Percentiles rank a stretch among this genome's conserved stretches.
Conservation (phyloP, 2,113 vertebrate species). For the Bufo gargarizans region DNA sequence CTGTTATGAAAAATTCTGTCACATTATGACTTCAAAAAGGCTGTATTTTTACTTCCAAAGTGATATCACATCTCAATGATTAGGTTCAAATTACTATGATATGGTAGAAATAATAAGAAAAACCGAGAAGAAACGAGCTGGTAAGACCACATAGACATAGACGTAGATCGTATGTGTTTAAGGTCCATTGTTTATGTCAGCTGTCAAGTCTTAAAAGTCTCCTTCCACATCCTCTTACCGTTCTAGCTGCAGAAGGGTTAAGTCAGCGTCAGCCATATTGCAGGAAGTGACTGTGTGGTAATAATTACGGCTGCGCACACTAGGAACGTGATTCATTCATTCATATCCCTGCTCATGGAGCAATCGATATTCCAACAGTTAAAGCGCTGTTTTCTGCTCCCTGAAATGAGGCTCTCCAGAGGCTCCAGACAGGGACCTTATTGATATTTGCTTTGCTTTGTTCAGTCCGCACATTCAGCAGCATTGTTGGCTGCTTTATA, state of each 20-base stretch:
- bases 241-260: slow-evolving; percentile 6
- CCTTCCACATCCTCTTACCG: background rate
- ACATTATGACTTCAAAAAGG: too few relatives aligned
- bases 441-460: slow-evolving; percentile 48
- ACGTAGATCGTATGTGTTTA: too few relatives aligned
- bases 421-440: slow-evolving; percentile 45
- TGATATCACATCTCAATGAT: background rate
- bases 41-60: too few relatives aligned
- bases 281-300: slow-evolving; percentile 20
- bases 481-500: slow-evolving; percentile 16
- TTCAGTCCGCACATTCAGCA: slow-evolving; percentile 11
- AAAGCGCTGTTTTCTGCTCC: slow-evolving; percentile 26
- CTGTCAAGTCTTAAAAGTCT: background rate
- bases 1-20: too few relatives aligned
- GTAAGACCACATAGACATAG: too few relatives aligned
- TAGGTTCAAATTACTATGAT: background rate
- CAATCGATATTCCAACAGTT: slow-evolving; percentile 50
- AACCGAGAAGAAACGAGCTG: background rate
- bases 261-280: background rate
- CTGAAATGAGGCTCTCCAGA: slow-evolving; percentile 45
- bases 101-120: background rate
- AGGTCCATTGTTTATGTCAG: too few relatives aligned
- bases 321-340: slow-evolving; percentile 22
- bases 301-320: slow-evolving; percentile 18
- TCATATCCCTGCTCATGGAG: slow-evolving; percentile 26